These are phyloP conservation scores for Lerista edwardsae DNA, from an alignment of 2,797 vertebrate genomes.

Conservation along the genomic window DNA sequence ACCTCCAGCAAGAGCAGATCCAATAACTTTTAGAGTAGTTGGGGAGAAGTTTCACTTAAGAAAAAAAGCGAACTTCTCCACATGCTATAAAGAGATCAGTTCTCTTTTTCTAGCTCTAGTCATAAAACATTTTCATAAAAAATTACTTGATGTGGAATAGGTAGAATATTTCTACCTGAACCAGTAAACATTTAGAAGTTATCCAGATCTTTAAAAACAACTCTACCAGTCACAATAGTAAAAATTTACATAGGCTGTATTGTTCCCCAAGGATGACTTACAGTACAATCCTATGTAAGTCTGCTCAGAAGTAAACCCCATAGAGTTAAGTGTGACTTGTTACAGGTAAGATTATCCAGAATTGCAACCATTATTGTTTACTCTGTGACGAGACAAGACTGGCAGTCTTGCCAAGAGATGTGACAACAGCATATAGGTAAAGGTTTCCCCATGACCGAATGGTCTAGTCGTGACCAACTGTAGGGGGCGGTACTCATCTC, in stretches of 20 bases:
- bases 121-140: not conserved
- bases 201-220: not conserved
- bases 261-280: too few species aligned
- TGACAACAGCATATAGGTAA: too few species aligned
- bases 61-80: slow-evolving; percentile 18
- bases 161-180: not conserved
- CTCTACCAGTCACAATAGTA: not conserved
- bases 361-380: too few species aligned
- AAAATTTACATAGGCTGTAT: not conserved
- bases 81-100: not conserved
- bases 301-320: too few species aligned
- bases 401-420: not conserved
- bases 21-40: not conserved
- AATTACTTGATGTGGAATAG: not conserved
- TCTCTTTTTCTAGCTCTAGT: too few species aligned
- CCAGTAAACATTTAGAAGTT: not conserved
- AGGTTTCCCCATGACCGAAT: too few species aligned
- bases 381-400: too few species aligned
- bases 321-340: too few species aligned
- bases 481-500: too few species aligned
- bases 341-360: too few species aligned
- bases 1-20: slow-evolving; percentile 11
- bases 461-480: too few species aligned
- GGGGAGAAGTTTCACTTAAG: not conserved
- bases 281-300: too few species aligned